Base-by-base conservation (phyloP, 2,888 invertebrate species). In the Halictus quadricinctus region DNA sequence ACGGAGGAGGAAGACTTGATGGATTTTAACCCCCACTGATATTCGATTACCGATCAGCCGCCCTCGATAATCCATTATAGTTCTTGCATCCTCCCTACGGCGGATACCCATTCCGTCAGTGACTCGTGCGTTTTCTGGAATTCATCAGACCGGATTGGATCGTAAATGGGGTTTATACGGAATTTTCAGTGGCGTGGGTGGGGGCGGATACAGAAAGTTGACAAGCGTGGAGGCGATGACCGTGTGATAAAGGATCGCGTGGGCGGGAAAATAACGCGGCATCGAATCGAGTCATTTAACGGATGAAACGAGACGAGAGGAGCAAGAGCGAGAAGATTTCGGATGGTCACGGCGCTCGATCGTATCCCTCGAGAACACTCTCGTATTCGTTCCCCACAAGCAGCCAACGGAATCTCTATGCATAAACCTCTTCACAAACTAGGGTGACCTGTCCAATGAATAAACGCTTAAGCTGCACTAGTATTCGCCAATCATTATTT, bases 21-120 rank as follows among this genome's bases (percentile, higher is more conserved):
- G 91, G 93, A 92, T 93, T 93, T 92, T 92, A 93, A 93, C 92
- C 92, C 93, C 92, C 92, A 92, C 92, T 91, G 91, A 92, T 93
- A 93, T 94, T 92, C 92, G 91, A 92, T 92, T 92, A 91, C 91
- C 89, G 91, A 91, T 91, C 90, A 84, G 84, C 86, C 79, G 77
- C 88, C 88, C 89, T 76, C 83, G 93, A 94, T 93, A 93, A 93
- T 94, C 93, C 91, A 93, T 94, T 94, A 93, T 90, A 89, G 91
- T 93, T 93, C 92, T 93, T 93, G 92, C 91, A 88, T 80, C 88
- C 88, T 85, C 90, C 89, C 89, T 85, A 79, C 64, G 83, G 81
- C 76, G 77, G 86, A 85, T 79, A 82, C 79, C 88, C 88, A 88
- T 90, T 77, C 90, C 90, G 88, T 83, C 88, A 81, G 87, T 92